A percentile compares a stretch with the other conserved stretches of the same genome.
These are phyloP conservation scores for Euwallacea similis DNA, from an alignment of 1,140 invertebrate genomes.

Conservation along the genomic window DNA sequence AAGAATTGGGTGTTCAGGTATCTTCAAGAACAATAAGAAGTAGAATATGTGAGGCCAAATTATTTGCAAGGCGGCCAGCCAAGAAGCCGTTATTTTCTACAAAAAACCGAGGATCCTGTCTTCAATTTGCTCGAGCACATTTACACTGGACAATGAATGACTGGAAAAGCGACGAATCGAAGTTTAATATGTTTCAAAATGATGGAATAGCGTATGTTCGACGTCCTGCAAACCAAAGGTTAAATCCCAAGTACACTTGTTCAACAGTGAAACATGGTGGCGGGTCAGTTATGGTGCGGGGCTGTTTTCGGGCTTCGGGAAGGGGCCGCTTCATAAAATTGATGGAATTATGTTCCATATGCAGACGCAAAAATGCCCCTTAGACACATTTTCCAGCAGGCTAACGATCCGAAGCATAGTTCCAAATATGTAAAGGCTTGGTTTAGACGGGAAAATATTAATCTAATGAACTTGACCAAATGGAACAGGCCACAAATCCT, in stretches of 20 bases:
- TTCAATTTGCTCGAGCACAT: background rate
- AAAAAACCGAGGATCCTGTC: background rate
- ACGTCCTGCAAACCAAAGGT: background rate
- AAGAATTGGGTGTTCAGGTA: background rate
- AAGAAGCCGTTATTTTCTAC: background rate
- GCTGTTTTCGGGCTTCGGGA: background rate
- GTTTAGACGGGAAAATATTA: background rate
- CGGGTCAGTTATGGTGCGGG: background rate
- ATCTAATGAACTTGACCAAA: background rate
- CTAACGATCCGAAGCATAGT: background rate
- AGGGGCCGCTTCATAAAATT: background rate
- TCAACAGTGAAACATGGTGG: too few relatives aligned
- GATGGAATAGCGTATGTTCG: background rate
- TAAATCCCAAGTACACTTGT: background rate
- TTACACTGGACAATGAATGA: background rate
- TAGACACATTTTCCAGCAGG: background rate
- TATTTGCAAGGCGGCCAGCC: background rate
- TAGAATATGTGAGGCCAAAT: background rate
- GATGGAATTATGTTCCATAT: background rate
- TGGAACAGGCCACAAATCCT: too few relatives aligned
- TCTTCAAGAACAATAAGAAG: background rate
- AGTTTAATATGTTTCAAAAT: too few relatives aligned
- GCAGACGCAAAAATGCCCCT: background rate
- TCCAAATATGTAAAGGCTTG: background rate
- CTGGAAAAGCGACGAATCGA: too few relatives aligned